Base-by-base conservation (phyloP, 2,888 invertebrate species). In the Drosophila buzzatii region DNA sequence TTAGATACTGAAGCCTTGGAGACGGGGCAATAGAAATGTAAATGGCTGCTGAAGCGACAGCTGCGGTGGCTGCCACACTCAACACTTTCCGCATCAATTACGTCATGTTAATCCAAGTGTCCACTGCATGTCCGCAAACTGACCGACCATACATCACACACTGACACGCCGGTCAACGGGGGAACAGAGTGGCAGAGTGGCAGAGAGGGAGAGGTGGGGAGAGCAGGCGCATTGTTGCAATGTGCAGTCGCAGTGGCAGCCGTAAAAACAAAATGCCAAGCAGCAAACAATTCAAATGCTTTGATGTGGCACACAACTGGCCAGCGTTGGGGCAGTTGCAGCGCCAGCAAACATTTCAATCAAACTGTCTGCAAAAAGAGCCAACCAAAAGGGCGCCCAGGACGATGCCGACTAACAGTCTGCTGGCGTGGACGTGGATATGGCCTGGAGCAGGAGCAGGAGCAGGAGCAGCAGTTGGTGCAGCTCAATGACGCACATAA, bases 111-210 rank as follows among this genome's bases (percentile, higher is more conserved):
- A 90, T 90, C 88, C 89, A 77, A 83, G 79, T 91, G 91, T 91
- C 92, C 92, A 90, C 91, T 88, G 85, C 85, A 83, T 92, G 91
- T 91, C 91, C 91, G 92, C 91, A 92, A 91, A 84, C 88, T 90
- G 89, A 91, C 91, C 91, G 89, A 91, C 91, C 91, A 91, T 91
- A 92, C 91, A 90, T 91, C 92, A 92, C 88, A 65, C 79, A 81
- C 79, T 76, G 81, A 74, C 47, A 58, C 42, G 20, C 14, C 37
- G 49, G 33, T 44, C 35, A 53, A 44, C 44, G 31, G 37, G 39
- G 41, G 49, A 16, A 31, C 12, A n/a, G 1, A 6, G 14, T 14
- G 8, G 7, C 14, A 18, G 27, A 2, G 51, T 14, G 23, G 31
- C 9, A n/a, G 2, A 1, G 18, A 18, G 14, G 6, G 18, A n/a